Evolutionary conservation across 2,797 vertebrate genomes (phyloP).

Genomic region (Mycteria americana): DNA sequence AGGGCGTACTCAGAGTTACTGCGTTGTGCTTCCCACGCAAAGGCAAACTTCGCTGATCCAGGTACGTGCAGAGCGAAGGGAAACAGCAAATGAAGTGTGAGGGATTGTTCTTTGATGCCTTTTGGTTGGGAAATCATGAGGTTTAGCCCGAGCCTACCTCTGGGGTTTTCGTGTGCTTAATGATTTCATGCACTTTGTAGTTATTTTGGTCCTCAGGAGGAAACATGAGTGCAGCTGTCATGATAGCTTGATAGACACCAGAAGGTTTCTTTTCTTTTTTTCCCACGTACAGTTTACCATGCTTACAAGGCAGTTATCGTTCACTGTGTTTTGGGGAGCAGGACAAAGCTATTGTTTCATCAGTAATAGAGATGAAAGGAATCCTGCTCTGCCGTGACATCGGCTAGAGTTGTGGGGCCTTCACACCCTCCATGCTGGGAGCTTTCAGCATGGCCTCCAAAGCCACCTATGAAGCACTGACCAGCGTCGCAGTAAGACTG

Average conservation of each 20-base stretch:
- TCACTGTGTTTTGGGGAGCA: not conserved
- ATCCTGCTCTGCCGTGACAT: not conserved
- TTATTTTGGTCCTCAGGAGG: conserved; percentile 62
- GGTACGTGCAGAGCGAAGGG: not conserved
- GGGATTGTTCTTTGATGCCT: conserved; percentile 38
- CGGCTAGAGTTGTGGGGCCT: not conserved
- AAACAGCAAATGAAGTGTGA: not conserved
- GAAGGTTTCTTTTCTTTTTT: not conserved
- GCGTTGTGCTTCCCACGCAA: not conserved
- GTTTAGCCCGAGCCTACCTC: conserved; percentile 55
- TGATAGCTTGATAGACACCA: conserved; percentile 36
- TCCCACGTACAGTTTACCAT: not conserved
- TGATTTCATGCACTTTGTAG: conserved; percentile 54
- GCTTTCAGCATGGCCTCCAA: not conserved
- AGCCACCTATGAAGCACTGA: rapidly evolving
- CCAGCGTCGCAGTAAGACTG: rapidly evolving
- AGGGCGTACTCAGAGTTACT: not conserved
- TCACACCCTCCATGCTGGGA: not conserved
- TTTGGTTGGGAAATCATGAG: conserved; percentile 46
- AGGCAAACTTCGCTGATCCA: not conserved
- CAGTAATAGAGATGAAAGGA: not conserved
- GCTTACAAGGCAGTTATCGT: not conserved
- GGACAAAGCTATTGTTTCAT: conserved; percentile 42
- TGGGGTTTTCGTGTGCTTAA: conserved; percentile 53
- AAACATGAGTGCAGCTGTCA: conserved; percentile 14